Base-by-base conservation (phyloP, 2,113 vertebrate species). In the Microtus oregoni region DNA sequence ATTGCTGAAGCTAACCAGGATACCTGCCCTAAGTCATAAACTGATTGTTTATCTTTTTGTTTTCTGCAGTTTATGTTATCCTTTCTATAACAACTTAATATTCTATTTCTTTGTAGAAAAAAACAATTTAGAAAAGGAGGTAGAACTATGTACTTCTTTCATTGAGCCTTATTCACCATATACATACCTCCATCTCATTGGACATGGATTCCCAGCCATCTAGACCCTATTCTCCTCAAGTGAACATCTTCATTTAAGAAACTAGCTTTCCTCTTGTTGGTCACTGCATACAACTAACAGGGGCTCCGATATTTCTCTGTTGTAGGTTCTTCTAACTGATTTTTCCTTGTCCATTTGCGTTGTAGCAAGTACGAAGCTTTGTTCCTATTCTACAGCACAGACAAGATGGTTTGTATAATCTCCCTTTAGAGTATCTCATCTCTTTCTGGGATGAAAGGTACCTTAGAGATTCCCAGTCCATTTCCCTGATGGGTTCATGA, bases 11-110 rank as follows among this genome's bases (percentile, higher is more conserved):
- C 12, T 8, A 61, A 26, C 12, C 35, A 58, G 32, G 55, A 61
- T 12, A 82, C 2, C 30, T 50, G 32, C 1, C 44, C 20, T 19
- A n/a, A 52, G 7, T 6, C 8, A 3, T 10, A 7, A n/a, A 1
- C 20, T 67, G 58, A 67, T 15, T 67, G 5, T 41, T 52, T 28
- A 30, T 24, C 9, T 68, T 78, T 32, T 55, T 17, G 50, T 47
- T 32, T 17, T 78, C 20, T 55, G 5, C 38, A 86, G n/a, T 12
- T 7, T 55, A 67, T 79, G 26, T 20, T 58, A 28, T 5, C 35
- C 24, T 58, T 70, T 20, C 13, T 14, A 44, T 14, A 7, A 47
- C 13, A 55, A 17, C 20, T 26, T 32, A 24, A n/a, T 19, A 15
- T 28, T 72, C 47, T 5, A 20, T 15, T 63, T 28, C 24, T 41